Base-by-base conservation (phyloP, 1,140 invertebrate species). In the Reticulitermes speratus region DNA sequence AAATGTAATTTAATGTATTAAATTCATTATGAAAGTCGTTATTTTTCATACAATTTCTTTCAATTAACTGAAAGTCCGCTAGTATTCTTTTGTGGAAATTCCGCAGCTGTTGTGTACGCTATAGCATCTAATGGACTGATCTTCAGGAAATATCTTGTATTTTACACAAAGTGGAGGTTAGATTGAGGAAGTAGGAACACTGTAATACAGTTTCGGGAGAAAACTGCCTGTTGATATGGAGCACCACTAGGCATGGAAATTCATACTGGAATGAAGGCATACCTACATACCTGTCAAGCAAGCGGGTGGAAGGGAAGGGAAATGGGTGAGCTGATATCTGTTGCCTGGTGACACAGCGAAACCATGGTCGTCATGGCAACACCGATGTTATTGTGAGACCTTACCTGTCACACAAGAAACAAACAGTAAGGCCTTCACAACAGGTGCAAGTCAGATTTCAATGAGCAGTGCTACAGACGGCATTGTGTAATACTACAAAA, bases 201-300 rank as follows among this genome's bases (percentile, higher is more conserved):
- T 65, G 59, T 19, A 19, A 65, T 6, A 23, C 1, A 19, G 59
- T 65, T 12, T 30, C 8, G 65, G 9, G 65, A 14, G 25, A 75
- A 75, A 30, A 75, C 65, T n/a, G 65, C 65, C 65, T 75, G 65
- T 75, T 75, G 65, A 75, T 75, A 75, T 30, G 65, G 65, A 30
- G 9, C 52, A 55, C 11, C 52, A 9, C 25, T 16, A 23, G 25
- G 30, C 5, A 75, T 6, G n/a, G 65, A 25, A 75, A 75, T 30
- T 75, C n/a, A 75, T 25, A 9, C 65, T 9, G 25, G 65, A 25
- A 75, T 75, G n/a, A 16, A 75, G 65, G 14, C 65, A 30, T 75
- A 30, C n/a, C 65, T 75, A 75, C 14, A 55, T 75, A 75, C n/a
- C 38, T 75, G n/a, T 3, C 65, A 30, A 75, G n/a, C n/a, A 21